A percentile compares a stretch with the other conserved stretches of the same genome.
Evolutionary conservation across 2,888 invertebrate genomes (phyloP).

Genomic region (Galeopsomyia nigrocyanea): DNA sequence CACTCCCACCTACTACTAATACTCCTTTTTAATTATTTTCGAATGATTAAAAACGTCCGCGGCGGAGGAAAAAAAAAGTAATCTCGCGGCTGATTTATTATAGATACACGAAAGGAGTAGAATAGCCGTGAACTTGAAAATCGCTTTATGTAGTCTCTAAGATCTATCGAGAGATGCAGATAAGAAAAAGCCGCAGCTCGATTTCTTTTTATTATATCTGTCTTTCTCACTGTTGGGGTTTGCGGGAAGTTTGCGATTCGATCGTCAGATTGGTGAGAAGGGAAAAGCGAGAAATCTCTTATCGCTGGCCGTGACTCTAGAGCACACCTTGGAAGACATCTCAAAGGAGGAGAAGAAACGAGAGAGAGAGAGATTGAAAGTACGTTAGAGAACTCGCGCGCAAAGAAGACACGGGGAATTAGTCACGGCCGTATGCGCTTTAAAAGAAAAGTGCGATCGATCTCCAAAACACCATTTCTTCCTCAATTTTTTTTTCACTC

Average conservation of each 20-base stretch:
- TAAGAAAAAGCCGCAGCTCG: background rate
- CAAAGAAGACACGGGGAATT: slow-evolving; percentile 19
- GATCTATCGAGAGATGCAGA: background rate
- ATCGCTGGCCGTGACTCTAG: slow-evolving; percentile 13
- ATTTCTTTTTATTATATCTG: background rate
- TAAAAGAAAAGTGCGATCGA: too few relatives aligned
- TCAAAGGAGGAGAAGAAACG: slow-evolving; percentile 18
- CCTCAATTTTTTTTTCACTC: too few relatives aligned
- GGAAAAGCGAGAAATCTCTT: slow-evolving; percentile 26
- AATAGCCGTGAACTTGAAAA: too few relatives aligned
- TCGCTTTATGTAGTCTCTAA: too few relatives aligned
- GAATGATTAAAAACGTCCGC: too few relatives aligned
- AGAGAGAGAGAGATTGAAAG: too few relatives aligned
- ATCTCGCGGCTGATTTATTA: background rate
- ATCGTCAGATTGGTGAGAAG: slow-evolving; percentile 9
- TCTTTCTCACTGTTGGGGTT: background rate
- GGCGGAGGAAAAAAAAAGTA: background rate
- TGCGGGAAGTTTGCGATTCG: background rate
- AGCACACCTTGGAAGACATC: background rate
- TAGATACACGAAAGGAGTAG: too few relatives aligned
- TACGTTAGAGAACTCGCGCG: background rate
- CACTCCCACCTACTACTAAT: too few relatives aligned
- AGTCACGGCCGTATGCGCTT: background rate
- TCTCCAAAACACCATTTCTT: too few relatives aligned
- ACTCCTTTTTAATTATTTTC: too few relatives aligned